Evolutionary conservation across 2,797 vertebrate species (phyloP), one percentile per base, ranked within the genome.

Genomic region (Enteromius afrohamiltoni): DNA sequence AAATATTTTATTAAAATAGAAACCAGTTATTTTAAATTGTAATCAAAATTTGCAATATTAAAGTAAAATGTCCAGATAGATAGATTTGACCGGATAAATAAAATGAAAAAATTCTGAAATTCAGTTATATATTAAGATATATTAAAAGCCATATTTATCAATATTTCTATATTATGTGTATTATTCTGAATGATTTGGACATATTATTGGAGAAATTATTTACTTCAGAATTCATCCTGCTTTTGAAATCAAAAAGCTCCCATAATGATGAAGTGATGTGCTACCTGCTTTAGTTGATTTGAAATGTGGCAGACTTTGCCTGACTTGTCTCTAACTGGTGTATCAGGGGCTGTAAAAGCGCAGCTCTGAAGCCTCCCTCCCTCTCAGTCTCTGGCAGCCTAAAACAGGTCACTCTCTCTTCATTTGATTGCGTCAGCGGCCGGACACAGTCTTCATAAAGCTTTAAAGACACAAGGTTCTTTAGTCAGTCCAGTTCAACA

Each of bases 401-500:
- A 80, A 88, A 88, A 29, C 83, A 86, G 85, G 87, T 86, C 83
- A 85, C 73, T 64, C 76, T 45, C 55, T 79, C 75, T 80, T 82
- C 53, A 62, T 83, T 75, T 76, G 65, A 26, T 88, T 79, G 70
- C 78, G 60, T 88, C 87, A 88, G 23, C 3, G 29, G 71, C 71
- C 78, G 45, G 73, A 86, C 80, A 53, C 71, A 85, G 67, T 79
- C 82, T 62, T 49, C 58, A 78, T 83, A 29, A 83, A 82, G 83
- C 62, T 82, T 80, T 53, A 74, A 26, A 65, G 67, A 58, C 68
- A 70, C 29, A 71, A 31, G 77, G 71, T 70, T 49, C 37, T 53
- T 84, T 71, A 83, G 77, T 86, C 77, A 70, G 47, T 34, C 2
- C 6, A 60, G 76, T 70, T 77, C 70, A 83, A 70, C 62, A 74